Percentiles rank a stretch among this genome's conserved stretches.
phyloP scores from a whole-genome alignment of 1,140 invertebrate genomes.

The Stegodyphus mimosarum region DNA sequence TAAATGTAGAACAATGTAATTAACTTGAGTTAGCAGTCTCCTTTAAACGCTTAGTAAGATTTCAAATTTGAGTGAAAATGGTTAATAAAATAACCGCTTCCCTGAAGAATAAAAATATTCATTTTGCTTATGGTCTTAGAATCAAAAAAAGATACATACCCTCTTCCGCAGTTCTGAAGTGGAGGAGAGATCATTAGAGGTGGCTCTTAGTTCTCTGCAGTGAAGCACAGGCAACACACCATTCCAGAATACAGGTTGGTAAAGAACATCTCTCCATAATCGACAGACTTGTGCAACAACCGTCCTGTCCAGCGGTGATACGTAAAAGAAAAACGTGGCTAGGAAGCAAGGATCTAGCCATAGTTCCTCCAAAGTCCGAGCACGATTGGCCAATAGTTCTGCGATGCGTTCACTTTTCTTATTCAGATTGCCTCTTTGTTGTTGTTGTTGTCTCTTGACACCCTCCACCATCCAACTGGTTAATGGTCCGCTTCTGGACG shows the following conservation, averaged over 20 bases:
- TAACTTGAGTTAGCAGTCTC: too few relatives aligned
- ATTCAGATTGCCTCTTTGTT: slow-evolving; percentile 6
- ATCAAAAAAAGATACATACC: neutral
- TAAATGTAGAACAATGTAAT: too few relatives aligned
- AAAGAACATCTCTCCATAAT: slow-evolving; percentile 86
- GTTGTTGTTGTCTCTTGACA: slow-evolving; percentile 13
- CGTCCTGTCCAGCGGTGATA: slow-evolving; percentile 80
- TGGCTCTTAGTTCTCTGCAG: slow-evolving; percentile 77
- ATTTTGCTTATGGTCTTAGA: too few relatives aligned
- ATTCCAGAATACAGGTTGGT: slow-evolving; percentile 85
- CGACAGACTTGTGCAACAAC: slow-evolving; percentile 81
- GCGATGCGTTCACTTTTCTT: slow-evolving; percentile 14
- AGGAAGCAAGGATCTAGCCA: slow-evolving; percentile 86
- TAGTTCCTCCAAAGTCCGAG: slow-evolving; percentile 75
- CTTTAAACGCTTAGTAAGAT: too few relatives aligned
- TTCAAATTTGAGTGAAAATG: too few relatives aligned
- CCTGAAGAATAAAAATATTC: too few relatives aligned
- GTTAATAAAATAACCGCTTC: too few relatives aligned
- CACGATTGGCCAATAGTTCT: neutral
- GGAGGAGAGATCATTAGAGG: slow-evolving; percentile 39
- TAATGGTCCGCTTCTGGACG: neutral
- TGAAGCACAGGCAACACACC: slow-evolving; percentile 84
- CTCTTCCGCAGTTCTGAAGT: slow-evolving; percentile 56
- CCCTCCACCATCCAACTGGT: slow-evolving; percentile 47
- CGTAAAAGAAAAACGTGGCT: slow-evolving; percentile 85